Base-by-base conservation (phyloP, 2,888 invertebrate genomes). In the Teinopalpus imperialis region DNA sequence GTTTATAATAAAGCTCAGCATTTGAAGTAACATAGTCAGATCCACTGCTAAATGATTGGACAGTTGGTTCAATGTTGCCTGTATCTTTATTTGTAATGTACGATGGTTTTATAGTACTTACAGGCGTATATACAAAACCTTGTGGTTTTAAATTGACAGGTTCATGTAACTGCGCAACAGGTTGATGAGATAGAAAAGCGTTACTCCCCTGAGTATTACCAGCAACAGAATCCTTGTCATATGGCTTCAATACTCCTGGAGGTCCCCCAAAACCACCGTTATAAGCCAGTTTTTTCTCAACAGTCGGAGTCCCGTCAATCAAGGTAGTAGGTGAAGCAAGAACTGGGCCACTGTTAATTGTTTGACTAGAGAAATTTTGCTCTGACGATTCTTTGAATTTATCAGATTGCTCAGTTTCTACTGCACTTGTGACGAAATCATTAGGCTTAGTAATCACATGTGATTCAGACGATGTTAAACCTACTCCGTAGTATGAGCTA, bases 211-310 rank as follows among this genome's bases (percentile, higher is more conserved):
- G 24, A 7, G 2, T 29, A 30, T 3, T 16, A 8, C 16, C 46
- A 40, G 12, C 34, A 24, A 21, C 30, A 21, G 12, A 20, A 29
- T 7, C 46, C 42, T 29, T 48, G 42, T 23, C 51, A 29, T 50
- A 26, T 10, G 48, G 52, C 16, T 30, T 48, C 14, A 53, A 48
- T 9, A 51, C 20, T 9, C 45, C 49, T 2, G 51, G 43, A 36
- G 54, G 51, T 10, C 67, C 78, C 10, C 74, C 76, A 50, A 78
- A 77, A 0, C 72, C 69, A 35, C 73, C 70, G n/a, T 65, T 61
- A 35, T 76, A 76, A 2, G 37, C 16, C n/a, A 67, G 61, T 10
- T 51, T 40, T 39, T 63, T 49, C 35, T 51, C 42, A 7, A 41
- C 42, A 8, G 36, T 18, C 2, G 13, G 14, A 9, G 9, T 20